Evolutionary conservation across 2,888 invertebrate genomes (phyloP).

Genomic region (Lordiphosa fenestrarum): DNA sequence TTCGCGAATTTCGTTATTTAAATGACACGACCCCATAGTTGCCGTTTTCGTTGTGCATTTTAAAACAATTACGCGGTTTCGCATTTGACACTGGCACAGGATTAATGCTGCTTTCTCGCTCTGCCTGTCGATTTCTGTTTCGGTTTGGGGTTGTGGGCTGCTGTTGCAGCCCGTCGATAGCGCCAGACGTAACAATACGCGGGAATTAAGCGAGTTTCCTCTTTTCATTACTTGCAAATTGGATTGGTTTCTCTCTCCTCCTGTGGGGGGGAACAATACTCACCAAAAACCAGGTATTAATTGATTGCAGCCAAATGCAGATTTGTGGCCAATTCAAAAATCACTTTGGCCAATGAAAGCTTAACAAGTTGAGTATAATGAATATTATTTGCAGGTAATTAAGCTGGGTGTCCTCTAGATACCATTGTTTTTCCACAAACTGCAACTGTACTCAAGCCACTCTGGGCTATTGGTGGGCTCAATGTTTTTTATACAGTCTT

Average conservation of each 20-base stretch:
- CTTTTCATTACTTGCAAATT: slow-evolving; percentile 68
- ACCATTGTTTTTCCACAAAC: not conserved
- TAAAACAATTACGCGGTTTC: slow-evolving; percentile 72
- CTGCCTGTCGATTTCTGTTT: slow-evolving; percentile 21
- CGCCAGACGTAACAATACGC: slow-evolving; percentile 55
- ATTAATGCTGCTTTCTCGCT: slow-evolving; percentile 17
- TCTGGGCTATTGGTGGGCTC: slow-evolving; percentile 26
- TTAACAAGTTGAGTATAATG: no score
- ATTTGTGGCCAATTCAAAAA: slow-evolving; percentile 1
- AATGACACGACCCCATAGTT: slow-evolving; percentile 40
- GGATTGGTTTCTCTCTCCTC: slow-evolving; percentile 49
- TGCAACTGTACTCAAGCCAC: slow-evolving; percentile 35
- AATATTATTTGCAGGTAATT: no score
- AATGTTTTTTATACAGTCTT: slow-evolving; percentile 37
- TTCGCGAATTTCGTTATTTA: slow-evolving; percentile 54
- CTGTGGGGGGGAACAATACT: not conserved
- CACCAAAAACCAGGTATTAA: slow-evolving; percentile 17
- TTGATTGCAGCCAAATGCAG: slow-evolving; percentile 27
- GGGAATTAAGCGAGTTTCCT: slow-evolving; percentile 65
- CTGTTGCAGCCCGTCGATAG: slow-evolving; percentile 45
- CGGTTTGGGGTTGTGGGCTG: slow-evolving; percentile 21
- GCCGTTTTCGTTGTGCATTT: slow-evolving; percentile 60
- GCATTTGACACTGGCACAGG: slow-evolving; percentile 54
- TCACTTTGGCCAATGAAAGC: slow-evolving; percentile 1
- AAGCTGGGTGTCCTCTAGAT: not conserved